Percentiles rank a stretch among this genome's conserved stretches.
Evolutionary conservation across 2,797 vertebrate genomes (phyloP).

Genomic region (Orestias chungarensis): DNA sequence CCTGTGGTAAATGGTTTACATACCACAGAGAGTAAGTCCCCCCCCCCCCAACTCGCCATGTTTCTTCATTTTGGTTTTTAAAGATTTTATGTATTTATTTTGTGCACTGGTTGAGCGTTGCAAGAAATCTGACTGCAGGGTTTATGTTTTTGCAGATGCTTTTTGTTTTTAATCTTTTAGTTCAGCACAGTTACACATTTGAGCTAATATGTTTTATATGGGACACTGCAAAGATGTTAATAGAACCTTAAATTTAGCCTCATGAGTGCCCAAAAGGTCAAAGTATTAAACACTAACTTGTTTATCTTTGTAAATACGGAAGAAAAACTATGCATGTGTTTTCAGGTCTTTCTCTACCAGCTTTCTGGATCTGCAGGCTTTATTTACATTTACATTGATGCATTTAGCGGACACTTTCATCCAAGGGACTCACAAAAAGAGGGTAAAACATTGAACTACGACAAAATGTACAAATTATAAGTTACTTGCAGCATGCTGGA

Average conservation of each 20-base stretch:
- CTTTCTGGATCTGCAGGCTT: no score
- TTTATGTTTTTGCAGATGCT: slow-evolving; percentile 12
- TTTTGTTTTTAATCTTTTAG: background rate
- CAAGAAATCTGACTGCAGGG: background rate
- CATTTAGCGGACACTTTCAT: no score
- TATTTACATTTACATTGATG: no score
- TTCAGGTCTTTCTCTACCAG: background rate
- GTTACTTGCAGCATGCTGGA: no score
- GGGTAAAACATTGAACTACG: no score
- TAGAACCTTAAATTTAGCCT: background rate
- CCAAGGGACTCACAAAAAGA: no score
- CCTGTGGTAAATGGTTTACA: no score
- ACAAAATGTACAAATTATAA: no score
- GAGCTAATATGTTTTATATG: background rate
- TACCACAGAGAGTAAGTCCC: slow-evolving; percentile 18
- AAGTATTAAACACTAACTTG: background rate
- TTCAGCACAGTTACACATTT: background rate
- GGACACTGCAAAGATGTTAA: background rate
- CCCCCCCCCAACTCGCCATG: slow-evolving; percentile 17
- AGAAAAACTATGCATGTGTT: background rate
- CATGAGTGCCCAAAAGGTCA: background rate
- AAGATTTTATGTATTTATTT: slow-evolving; percentile 30
- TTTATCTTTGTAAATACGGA: background rate
- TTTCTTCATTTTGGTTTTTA: slow-evolving; percentile 26
- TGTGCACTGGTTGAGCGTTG: slow-evolving; percentile 10